Conservation (phyloP, 2,888 invertebrate genomes). For the Leptinotarsa peninsularis region DNA sequence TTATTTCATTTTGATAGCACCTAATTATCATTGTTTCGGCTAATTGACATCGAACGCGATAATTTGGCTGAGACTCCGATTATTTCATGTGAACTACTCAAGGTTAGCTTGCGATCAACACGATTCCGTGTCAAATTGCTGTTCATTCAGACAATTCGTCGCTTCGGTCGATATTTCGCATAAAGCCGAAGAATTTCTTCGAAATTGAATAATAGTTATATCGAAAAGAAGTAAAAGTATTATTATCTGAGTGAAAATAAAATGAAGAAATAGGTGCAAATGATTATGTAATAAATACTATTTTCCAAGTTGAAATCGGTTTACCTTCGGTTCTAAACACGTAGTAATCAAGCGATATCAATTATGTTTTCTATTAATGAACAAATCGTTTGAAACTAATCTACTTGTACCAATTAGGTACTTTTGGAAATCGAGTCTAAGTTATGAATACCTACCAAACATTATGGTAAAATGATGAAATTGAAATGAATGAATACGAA, state of each 20-base stretch:
- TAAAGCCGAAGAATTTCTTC: not conserved
- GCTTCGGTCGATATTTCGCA: not conserved
- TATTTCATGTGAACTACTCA: conserved; percentile 6
- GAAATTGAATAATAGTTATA: not conserved
- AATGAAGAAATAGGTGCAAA: no score
- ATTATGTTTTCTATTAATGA: no score
- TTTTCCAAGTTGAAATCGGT: no score
- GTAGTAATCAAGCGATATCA: no score
- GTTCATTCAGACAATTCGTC: not conserved
- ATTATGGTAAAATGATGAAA: no score
- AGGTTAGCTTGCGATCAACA: not conserved
- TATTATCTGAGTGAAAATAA: not conserved
- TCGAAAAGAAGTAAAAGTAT: not conserved
- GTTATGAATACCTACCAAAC: no score
- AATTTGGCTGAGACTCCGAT: not conserved
- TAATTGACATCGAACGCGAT: conserved; percentile 14
- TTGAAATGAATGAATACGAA: no score
- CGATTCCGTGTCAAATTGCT: conserved; percentile 8
- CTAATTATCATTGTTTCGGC: conserved; percentile 7
- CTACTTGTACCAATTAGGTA: no score
- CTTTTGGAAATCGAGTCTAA: no score
- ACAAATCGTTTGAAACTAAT: no score
- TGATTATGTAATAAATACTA: no score
- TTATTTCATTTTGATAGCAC: conserved; percentile 14
- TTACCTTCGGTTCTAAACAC: no score